phyloP scores from a whole-genome alignment of 2,797 vertebrate genomes.

The Halcyon leucocephala region DNA sequence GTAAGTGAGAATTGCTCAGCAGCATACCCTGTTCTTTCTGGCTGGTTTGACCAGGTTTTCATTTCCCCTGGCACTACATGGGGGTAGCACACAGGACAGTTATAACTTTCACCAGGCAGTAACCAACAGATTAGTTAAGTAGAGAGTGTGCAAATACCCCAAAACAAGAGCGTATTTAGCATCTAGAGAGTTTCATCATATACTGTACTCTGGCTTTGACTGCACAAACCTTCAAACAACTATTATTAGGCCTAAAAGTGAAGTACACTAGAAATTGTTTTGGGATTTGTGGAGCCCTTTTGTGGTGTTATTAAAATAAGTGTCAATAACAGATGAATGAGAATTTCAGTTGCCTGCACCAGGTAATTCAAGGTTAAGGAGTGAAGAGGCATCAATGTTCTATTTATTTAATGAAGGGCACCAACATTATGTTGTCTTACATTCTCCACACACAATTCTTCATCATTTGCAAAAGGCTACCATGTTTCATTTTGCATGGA shows the following conservation, averaged over 20 bases:
- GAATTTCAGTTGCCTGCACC: neutral
- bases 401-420: neutral
- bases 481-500: neutral
- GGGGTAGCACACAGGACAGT: neutral
- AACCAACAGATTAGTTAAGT: neutral
- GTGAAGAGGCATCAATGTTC: neutral
- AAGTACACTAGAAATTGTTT: neutral
- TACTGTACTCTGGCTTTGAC: neutral
- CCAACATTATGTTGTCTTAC: neutral
- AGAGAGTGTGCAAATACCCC: neutral
- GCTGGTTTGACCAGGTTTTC: neutral
- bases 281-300: neutral
- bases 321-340: neutral
- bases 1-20: slow-evolving; percentile 58
- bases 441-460: neutral
- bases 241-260: neutral
- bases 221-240: neutral
- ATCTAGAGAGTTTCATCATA: neutral
- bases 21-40: neutral
- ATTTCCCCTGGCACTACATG: neutral
- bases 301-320: neutral
- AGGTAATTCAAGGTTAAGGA: neutral
- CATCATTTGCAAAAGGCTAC: neutral
- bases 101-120: neutral
- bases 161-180: neutral